These are phyloP conservation scores for Dolomedes plantarius DNA, from an alignment of 2,888 invertebrate species.

Conservation along the genomic window DNA sequence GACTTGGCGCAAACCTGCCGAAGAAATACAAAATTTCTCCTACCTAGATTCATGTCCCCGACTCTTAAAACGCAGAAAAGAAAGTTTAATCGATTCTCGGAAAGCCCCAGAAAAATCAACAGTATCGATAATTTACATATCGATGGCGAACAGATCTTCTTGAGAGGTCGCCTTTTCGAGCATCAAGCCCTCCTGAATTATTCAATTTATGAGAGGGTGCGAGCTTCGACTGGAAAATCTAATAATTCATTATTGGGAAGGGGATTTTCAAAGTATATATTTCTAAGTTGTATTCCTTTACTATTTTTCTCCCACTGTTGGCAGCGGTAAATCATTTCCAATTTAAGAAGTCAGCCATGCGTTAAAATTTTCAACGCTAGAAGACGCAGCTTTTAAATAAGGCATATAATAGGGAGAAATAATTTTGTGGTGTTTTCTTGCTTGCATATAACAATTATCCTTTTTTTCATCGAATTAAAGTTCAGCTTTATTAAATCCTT, in stretches of 20 bases:
- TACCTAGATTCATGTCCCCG: not conserved
- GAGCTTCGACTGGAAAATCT: conserved; percentile 50
- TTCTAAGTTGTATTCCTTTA: not conserved
- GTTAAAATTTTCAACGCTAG: not conserved
- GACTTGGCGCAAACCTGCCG: not conserved
- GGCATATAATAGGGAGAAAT: too few species aligned
- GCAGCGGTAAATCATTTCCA: not conserved
- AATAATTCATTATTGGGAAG: conserved; percentile 57
- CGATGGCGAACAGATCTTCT: not conserved
- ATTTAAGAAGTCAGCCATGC: not conserved
- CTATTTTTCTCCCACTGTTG: not conserved
- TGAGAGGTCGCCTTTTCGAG: not conserved
- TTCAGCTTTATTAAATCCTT: too few species aligned
- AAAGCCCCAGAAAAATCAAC: not conserved
- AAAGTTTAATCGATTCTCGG: not conserved
- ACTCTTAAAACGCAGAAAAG: not conserved
- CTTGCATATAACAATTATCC: too few species aligned
- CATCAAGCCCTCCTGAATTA: conserved; percentile 37
- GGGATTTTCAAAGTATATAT: not conserved
- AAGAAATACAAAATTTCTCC: not conserved
- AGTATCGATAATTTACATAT: conserved; percentile 14
- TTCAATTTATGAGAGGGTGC: conserved; percentile 46
- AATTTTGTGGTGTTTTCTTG: too few species aligned
- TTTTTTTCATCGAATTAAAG: too few species aligned
- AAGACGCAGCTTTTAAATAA: not conserved